phyloP scores from a whole-genome alignment of 2,113 vertebrate genomes.

The Eudyptes chrysolophus region DNA sequence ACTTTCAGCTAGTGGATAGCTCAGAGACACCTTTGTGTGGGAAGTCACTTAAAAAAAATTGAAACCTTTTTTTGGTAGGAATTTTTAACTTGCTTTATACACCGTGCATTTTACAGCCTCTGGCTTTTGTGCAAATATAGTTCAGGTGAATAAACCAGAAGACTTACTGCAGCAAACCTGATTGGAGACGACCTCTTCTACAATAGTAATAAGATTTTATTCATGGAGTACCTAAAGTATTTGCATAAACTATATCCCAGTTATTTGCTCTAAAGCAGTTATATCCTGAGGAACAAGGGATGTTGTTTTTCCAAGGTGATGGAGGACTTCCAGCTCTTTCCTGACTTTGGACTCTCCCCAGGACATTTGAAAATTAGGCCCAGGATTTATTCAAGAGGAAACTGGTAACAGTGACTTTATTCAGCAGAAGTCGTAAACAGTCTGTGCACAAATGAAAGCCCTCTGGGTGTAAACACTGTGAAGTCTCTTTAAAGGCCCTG shows the following conservation, averaged over 20 bases:
- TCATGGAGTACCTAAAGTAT: neutral
- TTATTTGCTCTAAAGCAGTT: neutral
- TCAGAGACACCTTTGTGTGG: neutral
- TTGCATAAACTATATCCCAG: neutral
- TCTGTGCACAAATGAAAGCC: neutral
- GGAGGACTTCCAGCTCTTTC: neutral
- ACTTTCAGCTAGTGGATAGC: neutral
- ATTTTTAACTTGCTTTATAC: neutral
- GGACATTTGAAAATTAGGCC: neutral
- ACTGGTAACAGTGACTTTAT: neutral
- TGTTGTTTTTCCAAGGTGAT: neutral
- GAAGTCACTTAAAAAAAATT: neutral
- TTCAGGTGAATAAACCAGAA: conserved; percentile 1
- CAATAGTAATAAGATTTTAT: neutral
- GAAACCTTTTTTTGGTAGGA: neutral
- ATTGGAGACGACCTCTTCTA: neutral
- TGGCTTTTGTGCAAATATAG: neutral
- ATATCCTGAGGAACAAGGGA: neutral
- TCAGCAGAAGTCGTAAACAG: neutral
- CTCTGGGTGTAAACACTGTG: neutral
- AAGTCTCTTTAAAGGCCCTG: neutral
- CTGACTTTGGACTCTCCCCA: neutral
- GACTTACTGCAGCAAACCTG: neutral
- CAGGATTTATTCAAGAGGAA: conserved; percentile 7
- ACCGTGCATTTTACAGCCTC: neutral